Evolutionary conservation across 2,113 vertebrate genomes (phyloP), one percentile per base, ranked within the genome.

Genomic region (Syrmaticus mikado): DNA sequence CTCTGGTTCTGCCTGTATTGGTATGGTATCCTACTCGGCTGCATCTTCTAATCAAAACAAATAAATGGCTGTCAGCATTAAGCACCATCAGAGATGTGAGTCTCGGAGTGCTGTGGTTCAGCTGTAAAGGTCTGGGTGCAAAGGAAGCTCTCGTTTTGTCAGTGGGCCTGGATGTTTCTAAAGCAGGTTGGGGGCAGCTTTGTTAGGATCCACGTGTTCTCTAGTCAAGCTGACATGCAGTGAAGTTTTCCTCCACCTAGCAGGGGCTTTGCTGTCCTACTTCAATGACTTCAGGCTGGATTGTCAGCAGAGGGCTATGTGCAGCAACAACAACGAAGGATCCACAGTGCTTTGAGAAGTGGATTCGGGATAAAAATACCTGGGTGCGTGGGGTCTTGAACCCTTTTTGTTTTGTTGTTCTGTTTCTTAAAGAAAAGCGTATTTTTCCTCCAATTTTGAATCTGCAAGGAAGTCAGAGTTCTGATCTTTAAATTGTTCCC

Each of bases 401-500:
- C 58, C 25, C 12, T n/a, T 86, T 90, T 77, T 61, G 4, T 53
- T 73, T 61, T 7, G 20, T n/a, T 74, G 36, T n/a, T 45, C 30
- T 18, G 11, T 53, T 55, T 50, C 94, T 24, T 38, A 77, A 74
- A 65, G 77, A 71, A 64, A 68, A 85, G 60, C 30, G 6, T 27
- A 32, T 9, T 9, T 36, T 45, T 34, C 7, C 15, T 40, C 5
- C n/a, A 43, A 3, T 82, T 91, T 73, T 77, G 28, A 82, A 75
- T 83, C 4, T 10, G 27, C 28, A 40, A 48, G 66, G 28, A 87
- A 91, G 85, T 41, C 18, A 60, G 58, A 55, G 27, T 90, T 94
- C 60, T 64, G 75, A 74, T 94, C 60, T 96, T 87, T 70, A 93
- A 85, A 93, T 89, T 91, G 72, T 91, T 93, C 57, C 53, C 17